Base-by-base conservation (phyloP, 2,888 invertebrate genomes). In the Fissipunctia ypsillon region DNA sequence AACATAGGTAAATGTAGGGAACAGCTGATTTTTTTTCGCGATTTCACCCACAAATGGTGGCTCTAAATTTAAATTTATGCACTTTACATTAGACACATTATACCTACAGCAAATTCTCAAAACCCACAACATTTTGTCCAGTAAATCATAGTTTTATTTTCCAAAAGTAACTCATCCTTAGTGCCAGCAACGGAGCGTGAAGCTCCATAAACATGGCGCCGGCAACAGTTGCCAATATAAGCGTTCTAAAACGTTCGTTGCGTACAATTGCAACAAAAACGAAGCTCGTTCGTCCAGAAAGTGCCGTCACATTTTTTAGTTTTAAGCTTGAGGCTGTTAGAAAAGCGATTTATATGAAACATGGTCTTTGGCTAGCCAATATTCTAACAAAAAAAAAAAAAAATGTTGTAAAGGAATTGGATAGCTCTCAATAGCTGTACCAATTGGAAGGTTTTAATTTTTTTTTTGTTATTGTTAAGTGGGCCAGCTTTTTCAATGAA, bases 231-330 rank as follows among this genome's bases (percentile, higher is more conserved):
- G 79, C 81, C 83, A 79, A 83, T 81, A 81, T 25, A 77, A 72
- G 66, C 67, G 80, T 74, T 82, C 70, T 84, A 88, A 84, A 84
- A 84, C 78, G 83, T 60, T 69, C 84, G 87, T 83, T 81, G 85
- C 77, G 85, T 84, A 84, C 87, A 85, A 88, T 88, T 86, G 87
- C 85, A 83, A 87, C 87, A 89, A 88, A 87, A 89, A 84, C 85
- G 70, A 43, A 77, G 76, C 83, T 81, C 75, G 82, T 74, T 83
- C 80, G 79, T 83, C 81, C 84, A 72, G 79, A 79, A 83, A 87
- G 81, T 87, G 84, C 65, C 79, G 80, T 80, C 81, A 87, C 81
- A 84, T 89, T 90, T 90, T 89, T 88, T 85, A 80, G 78, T 81
- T 81, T 64, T 68, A 74, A 67, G n/a, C 45, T 4, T 56, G 60